Evolutionary conservation across 2,888 invertebrate species (phyloP).

Genomic region (Nasonia oneida): DNA sequence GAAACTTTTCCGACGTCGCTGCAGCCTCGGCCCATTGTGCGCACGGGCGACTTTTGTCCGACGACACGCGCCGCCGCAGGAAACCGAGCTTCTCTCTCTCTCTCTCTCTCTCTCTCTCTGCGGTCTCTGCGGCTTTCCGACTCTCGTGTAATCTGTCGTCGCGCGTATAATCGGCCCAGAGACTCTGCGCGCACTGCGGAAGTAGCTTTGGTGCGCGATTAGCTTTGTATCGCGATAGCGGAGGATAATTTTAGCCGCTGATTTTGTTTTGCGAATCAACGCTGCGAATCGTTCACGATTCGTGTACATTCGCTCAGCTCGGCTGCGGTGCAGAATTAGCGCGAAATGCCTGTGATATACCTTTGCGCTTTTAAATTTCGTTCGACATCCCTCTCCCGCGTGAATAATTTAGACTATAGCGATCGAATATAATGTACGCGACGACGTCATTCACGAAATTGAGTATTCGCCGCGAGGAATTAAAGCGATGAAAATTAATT

Average conservation of each 20-base stretch:
- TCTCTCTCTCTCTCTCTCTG: neutral
- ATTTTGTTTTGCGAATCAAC: no score
- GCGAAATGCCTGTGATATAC: no score
- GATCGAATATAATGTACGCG: neutral
- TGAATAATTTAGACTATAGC: neutral
- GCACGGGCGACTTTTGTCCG: constrained; percentile 45
- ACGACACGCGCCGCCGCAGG: constrained; percentile 40
- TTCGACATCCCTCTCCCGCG: neutral
- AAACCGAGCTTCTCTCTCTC: neutral
- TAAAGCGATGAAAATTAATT: constrained; percentile 50
- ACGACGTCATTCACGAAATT: neutral
- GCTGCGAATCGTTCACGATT: no score
- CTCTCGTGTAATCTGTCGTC: neutral
- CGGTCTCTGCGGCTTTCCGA: constrained; percentile 42
- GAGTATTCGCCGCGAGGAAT: constrained; percentile 16
- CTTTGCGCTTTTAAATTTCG: neutral
- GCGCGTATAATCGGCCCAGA: neutral
- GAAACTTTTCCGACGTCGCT: constrained; percentile 46
- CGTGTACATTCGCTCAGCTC: no score
- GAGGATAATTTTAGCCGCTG: neutral
- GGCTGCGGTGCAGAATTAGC: no score
- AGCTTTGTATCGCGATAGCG: neutral
- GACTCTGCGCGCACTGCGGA: neutral
- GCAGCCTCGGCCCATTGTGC: neutral
- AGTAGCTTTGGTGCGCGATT: neutral